Evolutionary conservation across 2,113 vertebrate species (phyloP).

Genomic region (Myiopsitta monachus): DNA sequence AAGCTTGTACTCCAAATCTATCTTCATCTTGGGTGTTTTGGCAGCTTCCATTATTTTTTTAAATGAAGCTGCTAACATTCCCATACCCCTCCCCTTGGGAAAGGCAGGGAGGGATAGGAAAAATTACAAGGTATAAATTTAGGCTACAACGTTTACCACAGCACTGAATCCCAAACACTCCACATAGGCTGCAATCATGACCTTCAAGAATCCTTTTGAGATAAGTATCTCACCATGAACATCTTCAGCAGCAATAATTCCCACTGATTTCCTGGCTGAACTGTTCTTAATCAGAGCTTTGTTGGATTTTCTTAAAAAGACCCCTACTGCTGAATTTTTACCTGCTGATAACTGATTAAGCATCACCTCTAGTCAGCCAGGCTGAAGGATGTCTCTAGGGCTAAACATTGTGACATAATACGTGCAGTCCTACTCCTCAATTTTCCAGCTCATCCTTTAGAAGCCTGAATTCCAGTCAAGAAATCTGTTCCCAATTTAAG

Average conservation of each 20-base stretch:
- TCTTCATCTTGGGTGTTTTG: not conserved
- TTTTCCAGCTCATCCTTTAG: not conserved
- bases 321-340: not conserved
- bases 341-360: not conserved
- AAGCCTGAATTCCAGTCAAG: not conserved
- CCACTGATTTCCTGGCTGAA: not conserved
- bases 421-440: accelerated
- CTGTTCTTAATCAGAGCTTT: not conserved
- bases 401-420: not conserved
- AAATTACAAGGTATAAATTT: not conserved
- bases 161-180: not conserved
- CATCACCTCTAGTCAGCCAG: not conserved
- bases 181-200: not conserved
- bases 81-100: not conserved
- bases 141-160: not conserved
- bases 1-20: not conserved
- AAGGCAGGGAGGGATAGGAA: not conserved
- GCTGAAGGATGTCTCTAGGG: not conserved
- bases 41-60: not conserved
- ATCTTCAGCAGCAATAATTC: not conserved
- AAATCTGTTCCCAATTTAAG: not conserved
- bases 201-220: not conserved
- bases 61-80: not conserved
- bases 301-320: not conserved
- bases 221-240: not conserved